Evolutionary conservation across 2,113 vertebrate species (phyloP), one percentile per base, ranked within the genome.

Genomic region (Sander vitreus): DNA sequence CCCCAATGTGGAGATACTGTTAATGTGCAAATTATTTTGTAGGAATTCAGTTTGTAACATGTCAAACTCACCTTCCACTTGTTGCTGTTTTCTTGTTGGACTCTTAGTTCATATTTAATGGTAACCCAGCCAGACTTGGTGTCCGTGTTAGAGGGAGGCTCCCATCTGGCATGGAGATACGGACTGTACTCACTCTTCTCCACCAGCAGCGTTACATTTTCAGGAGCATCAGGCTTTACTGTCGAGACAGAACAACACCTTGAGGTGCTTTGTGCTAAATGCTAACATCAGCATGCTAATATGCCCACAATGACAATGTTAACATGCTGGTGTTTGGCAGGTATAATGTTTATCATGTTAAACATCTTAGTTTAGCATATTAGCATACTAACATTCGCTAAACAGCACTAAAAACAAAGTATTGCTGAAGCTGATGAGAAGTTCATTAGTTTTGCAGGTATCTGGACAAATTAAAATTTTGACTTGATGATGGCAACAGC

Each of bases 181-280:
- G 77, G 81, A 54, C 69, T 89, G 68, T 93, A 84, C 79, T 93
- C 87, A 12, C 0, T 83, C 83, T 86, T 68, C 36, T 89, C 76
- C 62, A 93, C 60, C 66, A 62, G 39, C 84, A 91, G 73, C 64
- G 94, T 95, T 43, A 98, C 76, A 43, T 96, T 96, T 85, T 91
- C 85, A 59, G 97, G 97, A 80, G 94, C 68, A 25, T 96, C 67
- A 53, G 97, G 96, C 90, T 97, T 94, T 87, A 98, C 97, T 99
- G 94, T 60, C 9, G 9, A 65, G 21, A 77, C 48, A 76, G 39
- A 76, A 58, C 18, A 68, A 25, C 1, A 15, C 21, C 10, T 1
- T 14, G 10, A 33, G 27, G 60, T 13, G 48, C 11, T 43, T 39
- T 54, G 6, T 2, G 1, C 7, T 33, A n/a, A 69, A 64, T 30